Base-by-base conservation (phyloP, 1,140 invertebrate genomes). In the Drosophila bifasciata region DNA sequence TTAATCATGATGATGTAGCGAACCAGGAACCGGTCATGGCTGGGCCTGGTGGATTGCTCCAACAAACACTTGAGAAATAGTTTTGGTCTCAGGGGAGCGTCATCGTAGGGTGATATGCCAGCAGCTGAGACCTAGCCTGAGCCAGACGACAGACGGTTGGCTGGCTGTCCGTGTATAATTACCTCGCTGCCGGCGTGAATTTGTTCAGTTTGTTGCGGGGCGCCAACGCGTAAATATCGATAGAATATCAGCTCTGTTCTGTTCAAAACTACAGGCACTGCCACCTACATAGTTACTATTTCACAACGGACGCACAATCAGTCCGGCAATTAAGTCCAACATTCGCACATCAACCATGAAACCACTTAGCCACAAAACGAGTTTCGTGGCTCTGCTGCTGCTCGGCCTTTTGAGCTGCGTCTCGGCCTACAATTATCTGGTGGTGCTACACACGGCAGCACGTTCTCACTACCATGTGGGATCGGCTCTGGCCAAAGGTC, bases 401-500 rank as follows among this genome's bases (percentile, higher is more conserved):
- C 16, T 77, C 9, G n/a, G 77, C 17, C 50, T 86, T 45, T 56
- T 86, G 49, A 83, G 83, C 66, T 68, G 51, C 28, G 78, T 67
- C 1, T 62, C 74, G 6, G 76, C 88, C 23, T 91, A 80, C 36
- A 90, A 90, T 52, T 83, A 86, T 36, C 62, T 91, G 32, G 91
- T 92, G 7, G 52, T 94, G 2, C 92, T 94, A 50, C 92, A 92
- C 0, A 89, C 93, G 3, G 83, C 88, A 0, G 92, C 89, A 0
- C 92, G 92, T 70, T 95, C 94, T 46, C 94, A 95, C 71, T 93
- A 92, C 51, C 91, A 93, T 46, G 91, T 94, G 52, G 93, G 93
- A 21, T 92, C 93, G 3, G 84, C 91, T 0, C 53, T 95, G 48
- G 92, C 93, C 76, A 93, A 93, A 61, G 93, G 91, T 9, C 56